Conservation (phyloP, 2,888 invertebrate genomes). For the Drosophila melanosoma region DNA sequence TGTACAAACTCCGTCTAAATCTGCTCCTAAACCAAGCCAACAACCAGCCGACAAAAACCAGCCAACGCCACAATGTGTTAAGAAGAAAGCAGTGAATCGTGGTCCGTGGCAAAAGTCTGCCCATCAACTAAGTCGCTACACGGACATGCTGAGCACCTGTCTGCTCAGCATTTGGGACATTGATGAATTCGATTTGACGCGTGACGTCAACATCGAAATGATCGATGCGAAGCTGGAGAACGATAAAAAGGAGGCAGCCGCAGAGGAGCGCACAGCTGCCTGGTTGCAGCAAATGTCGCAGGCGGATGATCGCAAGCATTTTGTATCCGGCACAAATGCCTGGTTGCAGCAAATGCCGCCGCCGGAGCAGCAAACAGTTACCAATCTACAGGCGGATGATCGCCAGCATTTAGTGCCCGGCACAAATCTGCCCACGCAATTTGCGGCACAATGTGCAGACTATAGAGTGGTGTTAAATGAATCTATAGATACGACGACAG, state of each 20-base stretch:
- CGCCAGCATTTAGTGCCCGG: conserved; percentile 52
- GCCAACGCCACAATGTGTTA: neutral
- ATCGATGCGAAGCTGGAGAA: conserved; percentile 49
- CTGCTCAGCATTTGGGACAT: conserved; percentile 61
- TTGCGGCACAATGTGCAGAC: conserved; percentile 42
- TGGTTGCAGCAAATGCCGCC: conserved; percentile 40
- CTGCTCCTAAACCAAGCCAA: neutral
- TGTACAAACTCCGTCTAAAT: neutral
- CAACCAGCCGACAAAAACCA: neutral
- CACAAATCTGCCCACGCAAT: conserved; percentile 48
- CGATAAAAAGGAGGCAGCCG: neutral
- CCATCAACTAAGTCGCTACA: conserved; percentile 34
- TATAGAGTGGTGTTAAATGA: conserved; percentile 26
- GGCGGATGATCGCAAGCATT: neutral
- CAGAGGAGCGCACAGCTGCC: conserved; percentile 28
- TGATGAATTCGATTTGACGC: conserved; percentile 59
- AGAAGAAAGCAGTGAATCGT: conserved; percentile 41
- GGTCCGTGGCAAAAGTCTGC: conserved; percentile 68
- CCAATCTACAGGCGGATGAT: neutral
- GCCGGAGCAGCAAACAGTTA: neutral
- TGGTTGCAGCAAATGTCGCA: conserved; percentile 50
- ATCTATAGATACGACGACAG: neutral
- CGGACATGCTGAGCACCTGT: conserved; percentile 46
- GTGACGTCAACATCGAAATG: conserved; percentile 58
- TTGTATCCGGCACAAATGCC: neutral